Base-by-base conservation (phyloP, 2,888 invertebrate genomes). In the Listrodromus nycthemerus region DNA sequence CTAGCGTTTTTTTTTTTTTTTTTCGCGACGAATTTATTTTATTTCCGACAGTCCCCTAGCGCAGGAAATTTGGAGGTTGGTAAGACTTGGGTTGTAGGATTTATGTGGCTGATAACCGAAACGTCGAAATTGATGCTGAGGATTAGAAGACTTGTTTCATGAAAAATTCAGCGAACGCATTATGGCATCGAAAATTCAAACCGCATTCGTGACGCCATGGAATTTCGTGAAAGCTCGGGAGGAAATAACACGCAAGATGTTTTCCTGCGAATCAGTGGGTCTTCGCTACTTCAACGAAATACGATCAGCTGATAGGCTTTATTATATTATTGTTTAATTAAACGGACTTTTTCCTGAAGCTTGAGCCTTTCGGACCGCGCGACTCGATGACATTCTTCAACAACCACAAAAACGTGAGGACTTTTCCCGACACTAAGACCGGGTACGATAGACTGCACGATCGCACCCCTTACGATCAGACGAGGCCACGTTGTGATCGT, bases 391-490 rank as follows among this genome's bases (percentile, higher is more conserved):
- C 89, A 45, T 91, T 88, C 82, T 91, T 91, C 70, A 84, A 85
- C 70, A 91, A 86, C 80, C 82, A 82, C 74, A 88, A 88, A 78
- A 66, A 78, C 63, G 66, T 61, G 30, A 69, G 48, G 63, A 77
- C 75, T 78, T 69, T 30, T 6, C 78, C 66, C 45, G 82, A 74
- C 67, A 78, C 16, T 70, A 80, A 77, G 83, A 88, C 88, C 80
- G 89, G 87, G 74, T 90, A 90, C 84, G 89, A 91, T 87, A 91
- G 91, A 71, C 70, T 88, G 78, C 88, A 89, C 86, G 87, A 87
- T 80, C 75, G 80, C 55, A 87, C 86, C 33, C 85, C 86, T 65
- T 90, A 86, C 78, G 91, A 92, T 85, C 89, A 86, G 37, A 85
- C 73, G 21, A 90, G 89, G 70, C 73, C 86, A 27, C 89, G 91